phyloP scores from a whole-genome alignment of 2,888 invertebrate species.

The Leucania comma region DNA sequence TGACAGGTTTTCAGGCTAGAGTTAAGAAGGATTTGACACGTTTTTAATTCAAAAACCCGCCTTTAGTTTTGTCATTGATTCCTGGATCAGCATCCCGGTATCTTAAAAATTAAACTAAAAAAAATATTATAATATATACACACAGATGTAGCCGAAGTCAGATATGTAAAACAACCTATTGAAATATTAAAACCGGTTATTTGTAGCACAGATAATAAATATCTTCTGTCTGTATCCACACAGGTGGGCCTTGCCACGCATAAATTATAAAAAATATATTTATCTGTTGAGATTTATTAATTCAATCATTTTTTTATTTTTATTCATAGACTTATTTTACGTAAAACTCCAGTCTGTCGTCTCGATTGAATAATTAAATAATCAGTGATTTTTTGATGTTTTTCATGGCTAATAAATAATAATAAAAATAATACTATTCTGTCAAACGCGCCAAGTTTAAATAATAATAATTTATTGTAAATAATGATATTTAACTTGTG shows the following conservation, averaged over 20 bases:
- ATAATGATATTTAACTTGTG: too few species aligned
- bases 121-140: background rate
- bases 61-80: background rate
- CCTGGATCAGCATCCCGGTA: too few species aligned
- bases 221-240: slow-evolving; percentile 32
- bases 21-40: too few species aligned
- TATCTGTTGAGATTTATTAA: slow-evolving; percentile 1
- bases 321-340: background rate
- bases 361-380: background rate
- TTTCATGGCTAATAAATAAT: too few species aligned
- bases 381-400: background rate
- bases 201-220: slow-evolving; percentile 48
- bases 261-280: slow-evolving; percentile 15
- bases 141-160: background rate
- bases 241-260: slow-evolving; percentile 41
- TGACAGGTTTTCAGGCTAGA: too few species aligned
- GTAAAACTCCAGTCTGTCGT: background rate
- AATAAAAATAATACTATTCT: too few species aligned
- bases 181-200: slow-evolving; percentile 51
- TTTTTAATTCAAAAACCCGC: too few species aligned
- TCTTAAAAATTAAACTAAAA: background rate
- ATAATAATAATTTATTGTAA: too few species aligned
- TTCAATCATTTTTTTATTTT: slow-evolving; percentile 1
- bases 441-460: too few species aligned
- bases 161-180: slow-evolving; percentile 29